These are phyloP conservation scores for Callosobruchus maculatus DNA, from an alignment of 2,888 invertebrate species.

Conservation along the genomic window DNA sequence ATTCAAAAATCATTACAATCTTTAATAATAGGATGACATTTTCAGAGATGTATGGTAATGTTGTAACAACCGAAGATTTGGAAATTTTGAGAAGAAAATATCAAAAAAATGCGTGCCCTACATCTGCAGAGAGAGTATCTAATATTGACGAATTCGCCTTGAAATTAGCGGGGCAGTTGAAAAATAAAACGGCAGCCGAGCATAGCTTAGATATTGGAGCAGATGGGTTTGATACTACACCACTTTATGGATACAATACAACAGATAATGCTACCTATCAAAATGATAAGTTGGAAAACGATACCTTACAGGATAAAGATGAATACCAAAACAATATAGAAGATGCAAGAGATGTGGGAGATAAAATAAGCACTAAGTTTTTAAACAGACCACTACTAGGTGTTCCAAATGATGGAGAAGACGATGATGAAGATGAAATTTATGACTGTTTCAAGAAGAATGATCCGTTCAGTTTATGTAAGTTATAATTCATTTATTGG, in stretches of 20 bases:
- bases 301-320: not conserved
- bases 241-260: not conserved
- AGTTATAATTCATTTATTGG: no score
- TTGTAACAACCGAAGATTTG: not conserved
- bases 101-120: not conserved
- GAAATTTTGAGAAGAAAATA: not conserved
- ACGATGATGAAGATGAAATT: not conserved
- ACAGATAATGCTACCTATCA: not conserved
- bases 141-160: not conserved
- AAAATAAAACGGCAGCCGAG: not conserved
- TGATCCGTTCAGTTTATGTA: not conserved
- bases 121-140: not conserved
- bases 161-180: not conserved
- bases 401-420: not conserved
- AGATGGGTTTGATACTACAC: not conserved
- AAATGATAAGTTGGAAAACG: not conserved
- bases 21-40: not conserved
- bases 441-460: not conserved
- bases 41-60: not conserved
- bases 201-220: no score
- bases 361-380: not conserved
- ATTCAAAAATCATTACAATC: no score
- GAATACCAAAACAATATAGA: not conserved
- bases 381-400: not conserved
- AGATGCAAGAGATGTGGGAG: not conserved